A percentile compares a stretch with the other conserved stretches of the same genome.
Evolutionary conservation across 2,113 vertebrate species (phyloP).

Genomic region (Piaya cayana): DNA sequence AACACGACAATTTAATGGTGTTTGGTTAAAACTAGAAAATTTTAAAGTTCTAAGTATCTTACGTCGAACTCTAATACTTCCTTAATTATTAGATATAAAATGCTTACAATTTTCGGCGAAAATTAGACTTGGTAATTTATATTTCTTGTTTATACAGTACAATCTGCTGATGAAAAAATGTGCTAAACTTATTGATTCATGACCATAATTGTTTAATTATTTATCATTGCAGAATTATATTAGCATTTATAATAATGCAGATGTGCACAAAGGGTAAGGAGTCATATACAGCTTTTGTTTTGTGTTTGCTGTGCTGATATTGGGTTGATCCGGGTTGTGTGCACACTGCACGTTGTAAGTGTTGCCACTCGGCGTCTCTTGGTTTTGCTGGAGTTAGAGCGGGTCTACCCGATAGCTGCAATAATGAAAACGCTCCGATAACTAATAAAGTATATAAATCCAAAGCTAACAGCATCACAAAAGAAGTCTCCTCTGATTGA

Average conservation of each 20-base stretch:
- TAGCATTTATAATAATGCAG: constrained; percentile 99
- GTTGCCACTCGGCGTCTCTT: not conserved
- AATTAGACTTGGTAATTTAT: constrained; percentile 99
- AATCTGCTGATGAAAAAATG: constrained; percentile 99
- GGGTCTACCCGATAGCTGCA: not conserved
- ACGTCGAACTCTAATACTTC: constrained; percentile 84
- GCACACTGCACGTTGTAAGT: constrained; percentile 34
- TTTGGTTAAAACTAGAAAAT: constrained; percentile 76
- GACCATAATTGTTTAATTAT: constrained; percentile 99
- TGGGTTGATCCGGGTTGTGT: constrained; percentile 68
- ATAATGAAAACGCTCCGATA: not conserved
- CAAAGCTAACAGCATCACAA: constrained; percentile 6
- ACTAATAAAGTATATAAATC: constrained; percentile 56
- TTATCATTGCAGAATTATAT: constrained; percentile 99
- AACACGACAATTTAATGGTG: constrained; percentile 79
- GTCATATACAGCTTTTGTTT: constrained; percentile 90
- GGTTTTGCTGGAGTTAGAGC: constrained; percentile 14
- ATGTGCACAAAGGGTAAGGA: constrained; percentile 88
- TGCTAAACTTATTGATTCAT: constrained; percentile 99
- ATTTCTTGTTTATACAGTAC: constrained; percentile 99
- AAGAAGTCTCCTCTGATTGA: constrained; percentile 1
- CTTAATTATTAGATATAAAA: constrained; percentile 95
- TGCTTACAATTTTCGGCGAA: constrained; percentile 88
- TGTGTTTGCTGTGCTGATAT: constrained; percentile 76
- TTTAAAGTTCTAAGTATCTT: constrained; percentile 77